These are phyloP conservation scores for Mimachlamys varia DNA, from an alignment of 2,888 invertebrate species.

Conservation along the genomic window DNA sequence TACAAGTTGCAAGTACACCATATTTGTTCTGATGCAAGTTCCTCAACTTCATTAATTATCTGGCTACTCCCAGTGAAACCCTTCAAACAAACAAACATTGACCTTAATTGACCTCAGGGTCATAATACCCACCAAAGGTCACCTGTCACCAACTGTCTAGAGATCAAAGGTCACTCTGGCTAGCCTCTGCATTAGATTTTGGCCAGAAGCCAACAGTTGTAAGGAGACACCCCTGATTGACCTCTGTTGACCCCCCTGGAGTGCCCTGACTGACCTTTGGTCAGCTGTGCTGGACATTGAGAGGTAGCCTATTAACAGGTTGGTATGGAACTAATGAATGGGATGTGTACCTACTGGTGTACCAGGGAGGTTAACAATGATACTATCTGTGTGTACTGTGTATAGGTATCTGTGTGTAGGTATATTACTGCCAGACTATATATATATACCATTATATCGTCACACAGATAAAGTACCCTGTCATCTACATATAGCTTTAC, in stretches of 20 bases:
- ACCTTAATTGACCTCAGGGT: not conserved
- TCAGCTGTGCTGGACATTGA: not conserved
- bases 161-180: not conserved
- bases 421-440: not conserved
- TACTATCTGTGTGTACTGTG: too few species aligned
- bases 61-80: not conserved
- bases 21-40: too few species aligned
- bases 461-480: too few species aligned
- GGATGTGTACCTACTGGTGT: not conserved
- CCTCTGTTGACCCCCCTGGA: not conserved
- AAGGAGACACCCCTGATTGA: not conserved
- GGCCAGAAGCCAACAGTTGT: slow-evolving; percentile 5
- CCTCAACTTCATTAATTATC: too few species aligned
- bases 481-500: too few species aligned
- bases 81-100: not conserved
- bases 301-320: not conserved
- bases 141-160: not conserved
- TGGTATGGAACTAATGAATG: not conserved
- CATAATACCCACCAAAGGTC: not conserved
- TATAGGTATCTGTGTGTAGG: not conserved
- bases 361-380: not conserved
- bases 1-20: too few species aligned
- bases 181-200: not conserved
- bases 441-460: too few species aligned
- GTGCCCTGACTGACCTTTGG: not conserved